phyloP scores from a whole-genome alignment of 1,140 invertebrate genomes.

The Drosophila oshimai region DNA sequence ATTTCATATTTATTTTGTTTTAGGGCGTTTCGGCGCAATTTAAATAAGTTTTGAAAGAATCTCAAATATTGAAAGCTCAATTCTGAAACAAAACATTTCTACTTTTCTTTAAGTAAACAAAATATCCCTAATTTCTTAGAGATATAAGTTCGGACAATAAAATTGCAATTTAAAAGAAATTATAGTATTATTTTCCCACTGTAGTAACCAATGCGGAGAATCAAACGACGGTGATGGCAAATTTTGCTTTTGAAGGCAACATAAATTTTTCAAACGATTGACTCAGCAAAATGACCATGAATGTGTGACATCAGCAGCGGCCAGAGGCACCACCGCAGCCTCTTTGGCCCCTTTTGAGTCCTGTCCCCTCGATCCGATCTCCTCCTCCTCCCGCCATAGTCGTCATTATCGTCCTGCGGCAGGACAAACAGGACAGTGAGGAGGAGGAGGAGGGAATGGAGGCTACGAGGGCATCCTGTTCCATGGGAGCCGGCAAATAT shows the following conservation, averaged over 20 bases:
- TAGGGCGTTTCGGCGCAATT: too few relatives aligned
- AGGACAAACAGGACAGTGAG: constrained; percentile 22
- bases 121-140: too few relatives aligned
- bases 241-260: constrained; percentile 80
- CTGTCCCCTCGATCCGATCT: background rate
- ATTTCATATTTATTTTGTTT: too few relatives aligned
- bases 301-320: constrained; percentile 77
- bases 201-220: constrained; percentile 24
- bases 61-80: too few relatives aligned
- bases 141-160: too few relatives aligned
- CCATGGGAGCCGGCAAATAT: constrained; percentile 53
- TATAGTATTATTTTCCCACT: background rate
- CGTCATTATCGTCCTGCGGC: constrained; percentile 27
- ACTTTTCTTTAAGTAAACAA: too few relatives aligned
- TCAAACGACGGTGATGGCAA: constrained; percentile 56
- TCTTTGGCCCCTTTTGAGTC: background rate
- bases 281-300: constrained; percentile 80
- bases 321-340: background rate
- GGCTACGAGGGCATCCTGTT: constrained; percentile 11
- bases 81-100: too few relatives aligned
- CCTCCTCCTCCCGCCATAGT: background rate
- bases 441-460: background rate
- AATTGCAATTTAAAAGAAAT: accelerated
- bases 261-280: constrained; percentile 80
- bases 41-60: too few relatives aligned